phyloP scores from a whole-genome alignment of 2,797 vertebrate genomes.

The Xiphophorus birchmanni region DNA sequence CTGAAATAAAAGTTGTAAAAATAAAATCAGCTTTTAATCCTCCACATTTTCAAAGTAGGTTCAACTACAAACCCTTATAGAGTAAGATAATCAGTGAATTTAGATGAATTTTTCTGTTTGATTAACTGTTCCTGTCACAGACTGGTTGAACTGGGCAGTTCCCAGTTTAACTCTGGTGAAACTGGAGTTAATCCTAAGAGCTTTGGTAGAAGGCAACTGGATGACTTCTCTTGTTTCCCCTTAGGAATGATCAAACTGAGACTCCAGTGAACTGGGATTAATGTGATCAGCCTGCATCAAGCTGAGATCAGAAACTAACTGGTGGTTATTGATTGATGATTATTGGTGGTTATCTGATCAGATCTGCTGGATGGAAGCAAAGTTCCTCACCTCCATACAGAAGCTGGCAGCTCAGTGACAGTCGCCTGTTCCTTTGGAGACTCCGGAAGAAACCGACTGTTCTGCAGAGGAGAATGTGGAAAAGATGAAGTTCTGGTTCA shows the following conservation, averaged over 20 bases:
- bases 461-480: not conserved
- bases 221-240: not conserved
- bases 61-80: not conserved
- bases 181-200: not conserved
- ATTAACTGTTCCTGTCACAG: not conserved
- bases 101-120: not conserved
- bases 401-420: conserved; percentile 11
- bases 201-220: not conserved
- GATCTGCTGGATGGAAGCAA: conserved; percentile 7
- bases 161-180: not conserved
- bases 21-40: not conserved
- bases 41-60: not conserved
- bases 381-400: not conserved
- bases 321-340: not conserved
- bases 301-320: not conserved
- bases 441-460: not conserved
- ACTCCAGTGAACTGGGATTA: not conserved
- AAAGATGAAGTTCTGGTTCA: not conserved
- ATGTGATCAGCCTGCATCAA: not conserved
- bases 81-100: not conserved
- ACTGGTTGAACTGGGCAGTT: not conserved
- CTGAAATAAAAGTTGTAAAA: no score
- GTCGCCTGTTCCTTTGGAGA: not conserved
- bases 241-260: not conserved
- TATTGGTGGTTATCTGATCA: not conserved